Base-by-base conservation (phyloP, 2,113 vertebrate genomes). In the Ranitomeya variabilis region DNA sequence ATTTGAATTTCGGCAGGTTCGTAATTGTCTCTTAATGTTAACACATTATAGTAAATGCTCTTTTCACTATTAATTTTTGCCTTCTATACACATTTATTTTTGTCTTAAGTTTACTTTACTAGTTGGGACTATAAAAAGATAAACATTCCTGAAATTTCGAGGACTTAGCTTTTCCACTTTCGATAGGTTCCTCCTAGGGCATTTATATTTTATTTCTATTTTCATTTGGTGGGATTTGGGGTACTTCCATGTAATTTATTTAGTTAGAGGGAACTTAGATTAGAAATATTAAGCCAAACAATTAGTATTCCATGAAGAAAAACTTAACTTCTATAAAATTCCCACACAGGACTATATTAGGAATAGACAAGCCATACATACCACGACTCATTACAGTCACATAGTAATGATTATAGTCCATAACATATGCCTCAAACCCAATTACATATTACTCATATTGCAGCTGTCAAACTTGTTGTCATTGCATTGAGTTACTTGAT, bases 371-470 rank as follows among this genome's bases (percentile, higher is more conserved):
- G 37, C 2, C 19, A 21, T 52, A 21, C 37, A 76, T 19, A 11
- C 73, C 19, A 37, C 19, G 18, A 52, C 21, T 76, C 37, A 74
- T 31, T 51, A 76, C 13, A 76, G 18, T 51, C 51, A 51, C 73
- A 51, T 21, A 51, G 21, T 51, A 76, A 37, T 73, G 71, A 45
- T 73, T 51, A 76, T 21, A 52, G 15, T 31, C 51, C 5, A 8
- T 51, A 76, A 21, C 73, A 76, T 76, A 76, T 76, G 73, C 37
- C 45, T 52, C 23, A 1, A 0, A 45, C 73, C 51, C 10, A 76
- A 76, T 76, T 5, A 76, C 51, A 21, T 76, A 76, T 76, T 51
- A 74, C 15, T 74, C 71, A 76, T 76, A 76, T 76, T 45, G 21
- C 18, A 76, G 12, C 73, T 52, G 73, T 52, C 73, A 76, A 45